Conservation (phyloP, 2,888 invertebrate species). For the Lypha dubia region DNA sequence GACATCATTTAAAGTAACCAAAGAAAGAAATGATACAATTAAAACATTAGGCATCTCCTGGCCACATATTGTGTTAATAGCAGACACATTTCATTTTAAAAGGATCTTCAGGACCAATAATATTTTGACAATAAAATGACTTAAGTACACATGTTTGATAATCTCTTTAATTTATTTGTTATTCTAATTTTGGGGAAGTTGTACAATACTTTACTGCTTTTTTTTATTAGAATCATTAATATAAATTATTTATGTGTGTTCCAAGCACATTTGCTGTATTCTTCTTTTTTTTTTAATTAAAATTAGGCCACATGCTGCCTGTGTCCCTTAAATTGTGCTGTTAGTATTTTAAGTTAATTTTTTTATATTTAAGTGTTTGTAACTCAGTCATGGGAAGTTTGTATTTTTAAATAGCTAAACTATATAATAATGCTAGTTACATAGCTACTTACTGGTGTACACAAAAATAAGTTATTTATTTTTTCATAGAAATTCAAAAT, state of each 20-base stretch:
- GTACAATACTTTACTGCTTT: background rate
- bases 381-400: no score
- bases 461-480: no score
- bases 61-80: background rate
- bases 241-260: conserved; percentile 24
- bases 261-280: background rate
- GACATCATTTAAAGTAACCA: conserved; percentile 7
- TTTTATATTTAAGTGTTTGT: no score
- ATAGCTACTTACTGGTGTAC: no score
- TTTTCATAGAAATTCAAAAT: no score
- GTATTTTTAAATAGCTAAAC: no score
- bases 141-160: background rate
- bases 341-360: no score
- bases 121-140: conserved; percentile 12
- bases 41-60: no score
- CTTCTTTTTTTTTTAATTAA: background rate
- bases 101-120: background rate
- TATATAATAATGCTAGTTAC: no score
- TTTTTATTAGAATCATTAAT: conserved; percentile 17
- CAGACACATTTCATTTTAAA: background rate
- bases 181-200: background rate
- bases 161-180: conserved; percentile 8
- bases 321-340: no score
- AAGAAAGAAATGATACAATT: background rate
- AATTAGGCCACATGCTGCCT: no score